A percentile compares a stretch with the other conserved stretches of the same genome.
Evolutionary conservation across 37 sponge, comb jelly and placozoan species (phyloP).

Genomic region (Lycopodina hypogea): DNA sequence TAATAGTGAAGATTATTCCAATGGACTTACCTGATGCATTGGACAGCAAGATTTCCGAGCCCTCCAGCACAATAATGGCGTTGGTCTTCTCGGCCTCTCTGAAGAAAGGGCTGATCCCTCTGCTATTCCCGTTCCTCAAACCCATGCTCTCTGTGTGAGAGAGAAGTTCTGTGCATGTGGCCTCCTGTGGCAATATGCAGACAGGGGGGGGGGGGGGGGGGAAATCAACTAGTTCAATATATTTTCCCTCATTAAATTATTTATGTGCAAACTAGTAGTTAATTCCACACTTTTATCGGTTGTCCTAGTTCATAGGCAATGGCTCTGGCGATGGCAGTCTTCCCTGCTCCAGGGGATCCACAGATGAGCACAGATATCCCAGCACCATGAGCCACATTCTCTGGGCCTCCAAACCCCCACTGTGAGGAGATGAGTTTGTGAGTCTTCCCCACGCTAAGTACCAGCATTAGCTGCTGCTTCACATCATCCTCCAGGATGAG

Average conservation of each 20-base stretch:
- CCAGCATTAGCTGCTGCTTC: constrained; percentile 23
- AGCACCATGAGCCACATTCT: constrained; percentile 35
- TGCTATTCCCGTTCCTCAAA: not conserved
- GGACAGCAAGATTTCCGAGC: constrained; percentile 47
- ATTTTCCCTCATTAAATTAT: not conserved
- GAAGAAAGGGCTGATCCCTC: constrained; percentile 60
- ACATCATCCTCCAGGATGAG: constrained; percentile 31
- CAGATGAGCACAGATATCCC: constrained; percentile 43
- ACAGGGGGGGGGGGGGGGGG: too few species aligned
- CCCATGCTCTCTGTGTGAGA: constrained; percentile 27
- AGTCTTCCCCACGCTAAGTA: constrained; percentile 59
- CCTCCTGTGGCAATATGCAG: constrained; percentile 22
- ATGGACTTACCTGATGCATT: constrained; percentile 28
- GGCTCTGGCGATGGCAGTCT: constrained; percentile 58
- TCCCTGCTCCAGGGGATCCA: constrained; percentile 48
- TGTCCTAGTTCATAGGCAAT: constrained; percentile 69
- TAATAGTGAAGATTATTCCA: not conserved
- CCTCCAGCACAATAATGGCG: constrained; percentile 62
- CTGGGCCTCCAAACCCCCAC: constrained; percentile 56
- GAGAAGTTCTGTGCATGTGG: constrained; percentile 55
- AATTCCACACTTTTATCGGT: constrained; percentile 58
- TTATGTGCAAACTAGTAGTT: too few species aligned
- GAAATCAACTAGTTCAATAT: not conserved
- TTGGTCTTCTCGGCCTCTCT: constrained; percentile 62
- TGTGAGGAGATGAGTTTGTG: constrained; percentile 61